A percentile compares a stretch with the other conserved stretches of the same genome.
Conservation (phyloP, 2,113 vertebrate species). For the Ahaetulla prasina region DNA sequence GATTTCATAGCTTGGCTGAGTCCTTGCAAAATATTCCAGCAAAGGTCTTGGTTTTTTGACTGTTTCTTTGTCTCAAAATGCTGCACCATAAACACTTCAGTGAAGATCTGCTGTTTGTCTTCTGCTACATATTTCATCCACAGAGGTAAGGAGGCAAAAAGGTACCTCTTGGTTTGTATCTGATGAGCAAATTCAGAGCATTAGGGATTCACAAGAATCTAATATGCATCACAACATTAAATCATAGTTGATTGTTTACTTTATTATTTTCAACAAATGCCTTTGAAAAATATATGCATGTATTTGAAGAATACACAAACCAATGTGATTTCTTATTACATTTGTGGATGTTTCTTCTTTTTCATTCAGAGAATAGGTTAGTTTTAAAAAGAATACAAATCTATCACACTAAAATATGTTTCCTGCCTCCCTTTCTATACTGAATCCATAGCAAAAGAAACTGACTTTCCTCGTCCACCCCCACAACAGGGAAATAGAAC, state of each 20-base stretch:
- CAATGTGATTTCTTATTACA: background rate
- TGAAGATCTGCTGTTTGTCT: slow-evolving; percentile 83
- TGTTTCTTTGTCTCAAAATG: slow-evolving; percentile 68
- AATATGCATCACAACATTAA: background rate
- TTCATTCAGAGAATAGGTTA: background rate
- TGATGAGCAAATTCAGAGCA: slow-evolving; percentile 57
- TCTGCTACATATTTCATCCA: slow-evolving; percentile 92
- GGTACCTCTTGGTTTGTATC: slow-evolving; percentile 74
- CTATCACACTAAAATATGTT: background rate
- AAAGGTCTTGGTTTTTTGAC: slow-evolving; percentile 56
- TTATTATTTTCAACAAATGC: background rate
- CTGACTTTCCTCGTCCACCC: background rate
- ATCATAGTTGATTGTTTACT: background rate
- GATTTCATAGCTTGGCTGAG: slow-evolving; percentile 83
- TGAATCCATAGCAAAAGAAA: too few species aligned
- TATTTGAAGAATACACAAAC: background rate
- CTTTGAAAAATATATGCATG: background rate
- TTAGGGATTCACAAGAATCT: background rate
- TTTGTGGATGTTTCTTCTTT: background rate
- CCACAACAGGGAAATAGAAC: background rate
- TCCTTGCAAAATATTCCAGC: slow-evolving; percentile 75
- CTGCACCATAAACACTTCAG: slow-evolving; percentile 76
- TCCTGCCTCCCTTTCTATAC: background rate
- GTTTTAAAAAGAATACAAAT: background rate
- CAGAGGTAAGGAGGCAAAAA: slow-evolving; percentile 70